Evolutionary conservation across 2,888 invertebrate genomes (phyloP), one percentile per base, ranked within the genome.

Genomic region (Pachliopta kotzebuea): DNA sequence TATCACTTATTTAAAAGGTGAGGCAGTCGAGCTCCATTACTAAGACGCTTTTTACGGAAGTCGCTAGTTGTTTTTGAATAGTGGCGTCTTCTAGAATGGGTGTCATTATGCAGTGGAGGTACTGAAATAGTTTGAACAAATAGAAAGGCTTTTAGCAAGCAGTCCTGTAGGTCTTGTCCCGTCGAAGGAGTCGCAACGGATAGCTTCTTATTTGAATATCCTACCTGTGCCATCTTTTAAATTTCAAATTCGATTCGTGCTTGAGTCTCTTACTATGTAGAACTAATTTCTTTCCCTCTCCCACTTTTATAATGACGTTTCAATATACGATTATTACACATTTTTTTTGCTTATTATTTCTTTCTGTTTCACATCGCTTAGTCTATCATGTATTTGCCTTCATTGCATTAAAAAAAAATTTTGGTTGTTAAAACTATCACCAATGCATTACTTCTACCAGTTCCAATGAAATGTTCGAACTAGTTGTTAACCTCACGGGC

Each of bases 71-170:
- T 72, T 72, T 78, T 76, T 78, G 76, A 78, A 78, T 78, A 71
- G 73, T 71, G 71, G 74, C 75, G 75, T 77, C 77, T 78, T 70
- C 66, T 62, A 57, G 74, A 73, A 74, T 74, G 70, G 71, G 70
- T 69, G 75, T 76, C 75, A 82, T 81, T 79, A 79, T 80, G 74
- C 77, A 73, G 70, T 71, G 65, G 75, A 73, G 72, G 45, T 71
- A 72, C 71, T 67, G 74, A 77, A 75, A 74, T 73, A 76, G 72
- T 75, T 76, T 79, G 76, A 75, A 75, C 78, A 83, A 80, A 83
- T 78, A 78, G 73, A 74, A 77, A 78, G 74, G 81, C 80, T 80
- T 82, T 81, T 76, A 81, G 74, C 72, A 75, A 74, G 70, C 71
- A 69, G 69, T 68, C 69, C 71, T 72, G 70, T 66, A 71, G 74